phyloP scores from a whole-genome alignment of 2,888 invertebrate species.

The Esperia sulphurella region DNA sequence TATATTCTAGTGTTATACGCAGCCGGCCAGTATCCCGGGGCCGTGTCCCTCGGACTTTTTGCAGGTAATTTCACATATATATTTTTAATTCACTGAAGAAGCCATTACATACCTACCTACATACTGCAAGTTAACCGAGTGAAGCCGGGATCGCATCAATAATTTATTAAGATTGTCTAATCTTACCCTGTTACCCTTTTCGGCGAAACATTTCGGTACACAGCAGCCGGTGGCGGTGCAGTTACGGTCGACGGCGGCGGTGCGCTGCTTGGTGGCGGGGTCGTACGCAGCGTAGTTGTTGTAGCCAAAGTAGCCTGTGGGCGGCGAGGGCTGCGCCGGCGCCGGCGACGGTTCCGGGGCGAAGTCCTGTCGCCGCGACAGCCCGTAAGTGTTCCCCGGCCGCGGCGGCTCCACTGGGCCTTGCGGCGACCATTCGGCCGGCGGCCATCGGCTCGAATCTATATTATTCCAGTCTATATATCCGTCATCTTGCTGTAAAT shows the following conservation, averaged over 20 bases:
- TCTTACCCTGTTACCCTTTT: constrained; percentile 89
- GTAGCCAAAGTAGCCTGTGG: constrained; percentile 9
- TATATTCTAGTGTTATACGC: no score
- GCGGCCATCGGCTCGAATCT: constrained; percentile 23
- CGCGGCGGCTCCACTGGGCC: background rate
- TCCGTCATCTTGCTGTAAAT: constrained; percentile 33
- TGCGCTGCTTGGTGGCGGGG: constrained; percentile 58
- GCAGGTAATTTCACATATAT: no score
- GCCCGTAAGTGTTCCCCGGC: constrained; percentile 20
- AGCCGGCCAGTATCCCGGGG: no score
- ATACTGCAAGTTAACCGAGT: no score
- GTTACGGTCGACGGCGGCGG: constrained; percentile 70
- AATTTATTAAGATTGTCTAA: no score
- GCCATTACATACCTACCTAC: no score
- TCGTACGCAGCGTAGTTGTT: constrained; percentile 55
- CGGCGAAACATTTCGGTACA: constrained; percentile 92
- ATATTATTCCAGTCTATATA: constrained; percentile 31
- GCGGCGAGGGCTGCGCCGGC: constrained; percentile 12
- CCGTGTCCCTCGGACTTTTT: no score
- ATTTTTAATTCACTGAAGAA: no score
- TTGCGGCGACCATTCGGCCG: constrained; percentile 11
- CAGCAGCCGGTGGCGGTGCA: constrained; percentile 85
- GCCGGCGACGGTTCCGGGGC: constrained; percentile 18
- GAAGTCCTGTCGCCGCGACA: constrained; percentile 30
- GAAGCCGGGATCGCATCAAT: no score